Evolutionary conservation across 2,888 invertebrate genomes (phyloP), one percentile per base, ranked within the genome.

Genomic region (Dendrolimus houi): DNA sequence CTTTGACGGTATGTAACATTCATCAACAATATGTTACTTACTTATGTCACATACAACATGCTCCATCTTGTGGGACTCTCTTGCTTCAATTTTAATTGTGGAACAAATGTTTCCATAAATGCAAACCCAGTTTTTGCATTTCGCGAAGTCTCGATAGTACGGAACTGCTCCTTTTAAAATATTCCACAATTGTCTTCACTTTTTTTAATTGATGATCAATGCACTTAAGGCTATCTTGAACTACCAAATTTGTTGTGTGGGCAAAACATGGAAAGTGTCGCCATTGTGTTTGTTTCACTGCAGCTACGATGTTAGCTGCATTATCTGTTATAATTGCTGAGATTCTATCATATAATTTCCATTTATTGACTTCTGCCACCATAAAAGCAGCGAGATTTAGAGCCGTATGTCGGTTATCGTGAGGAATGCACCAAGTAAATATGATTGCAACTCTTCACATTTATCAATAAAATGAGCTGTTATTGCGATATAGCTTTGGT

Each of bases 151-250:
- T 29, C 40, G 52, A 14, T 52, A 54, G 14, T 6, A 47, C 57
- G 2, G 54, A 57, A 13, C 41, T 29, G 52, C 54, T 57, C 8
- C 54, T n/a, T 54, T 57, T 57, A 54, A 57, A 57, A 54, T 54
- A 57, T 52, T 57, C 52, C 8, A 57, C 57, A 54, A 57, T 57
- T 9, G n/a, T n/a, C 52, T 57, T 54, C 9, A 57, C 54, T 57
- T 57, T 57, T 56, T 56, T 56, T 54, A 56, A 54, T 47, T 41
- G 17, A 55, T 47, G 42, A 47, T 47, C 55, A 55, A 47, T 47
- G 47, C 47, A 47, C 47, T 10, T 12, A 47, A 10, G 47, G 47
- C 47, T 9, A 47, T 47, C 9, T 47, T 47, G 47, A 47, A 47
- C 47, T 47, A 47, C 47, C 47, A 47, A 47, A 47, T 47, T 47